These are phyloP conservation scores for rat (Rattus norvegicus) DNA, from an alignment of 2,113 vertebrate genomes.

Conservation along the genomic window GRCr8 NC_086020.1:59562001-59562500, in stretches of 20 bases:
- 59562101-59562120: not conserved
- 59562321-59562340: too few species aligned
- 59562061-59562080: conserved; percentile 24
- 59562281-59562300: not conserved
- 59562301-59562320: not conserved
- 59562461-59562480: not conserved
- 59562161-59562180: not conserved
- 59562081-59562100: not conserved
- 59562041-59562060: conserved; percentile 33
- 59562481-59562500: not conserved
- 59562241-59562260: not conserved
- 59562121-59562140: conserved; percentile 12
- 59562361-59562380: not conserved
- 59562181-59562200: not conserved
- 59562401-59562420: not conserved
- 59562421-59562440: not conserved
- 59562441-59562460: not conserved
- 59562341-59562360: not conserved
- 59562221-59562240: not conserved
- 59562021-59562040: conserved; percentile 32
- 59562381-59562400: too few species aligned
- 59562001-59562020: not conserved
- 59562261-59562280: not conserved
- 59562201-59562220: not conserved
- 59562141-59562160: not conserved